Evolutionary conservation across 2,797 vertebrate species (phyloP), one percentile per base, ranked within the genome.

Genomic region (Carapus acus): DNA sequence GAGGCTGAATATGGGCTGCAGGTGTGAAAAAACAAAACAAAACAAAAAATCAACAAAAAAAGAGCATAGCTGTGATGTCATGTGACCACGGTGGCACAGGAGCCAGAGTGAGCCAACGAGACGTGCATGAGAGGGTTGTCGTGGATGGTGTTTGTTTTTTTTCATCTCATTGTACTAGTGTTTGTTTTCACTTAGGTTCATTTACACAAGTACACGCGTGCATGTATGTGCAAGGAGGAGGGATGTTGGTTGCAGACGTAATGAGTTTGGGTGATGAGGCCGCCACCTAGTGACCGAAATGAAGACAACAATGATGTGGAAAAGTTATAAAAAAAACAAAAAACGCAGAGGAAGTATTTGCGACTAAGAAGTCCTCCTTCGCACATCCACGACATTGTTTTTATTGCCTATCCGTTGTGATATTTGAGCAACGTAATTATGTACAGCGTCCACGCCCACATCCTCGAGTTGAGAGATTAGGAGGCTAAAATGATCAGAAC

Each of bases 71-170:
- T 73, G 69, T 71, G 62, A 66, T 42, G 47, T 69, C 62, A 69
- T 67, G 72, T 73, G 79, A 76, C 74, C 73, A 83, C 78, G 67
- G 71, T 65, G 78, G 78, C 76, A 80, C 73, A 78, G 76, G 82
- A 85, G 76, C 69, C 79, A 61, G 79, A 75, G 66, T 54, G 67
- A 68, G 69, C 63, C 74, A 56, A 69, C 61, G 62, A 77, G 75
- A 81, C 72, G 64, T 88, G 87, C 85, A 88, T 89, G 86, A 78
- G 55, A 80, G 74, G 49, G 50, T 78, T 80, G 70, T 79, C 76
- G 61, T 68, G 69, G 66, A 64, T 80, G 66, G 73, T 70, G 70
- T n/a, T n/a, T n/a, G n/a, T n/a, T n/a, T n/a, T 77, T 72, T 67
- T 82, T 76, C 64, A 80, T 85, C 79, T 83, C 74, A 80, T 88